These are phyloP conservation scores for Cataglyphis hispanica DNA, from an alignment of 1,140 invertebrate genomes.

Conservation along the genomic window DNA sequence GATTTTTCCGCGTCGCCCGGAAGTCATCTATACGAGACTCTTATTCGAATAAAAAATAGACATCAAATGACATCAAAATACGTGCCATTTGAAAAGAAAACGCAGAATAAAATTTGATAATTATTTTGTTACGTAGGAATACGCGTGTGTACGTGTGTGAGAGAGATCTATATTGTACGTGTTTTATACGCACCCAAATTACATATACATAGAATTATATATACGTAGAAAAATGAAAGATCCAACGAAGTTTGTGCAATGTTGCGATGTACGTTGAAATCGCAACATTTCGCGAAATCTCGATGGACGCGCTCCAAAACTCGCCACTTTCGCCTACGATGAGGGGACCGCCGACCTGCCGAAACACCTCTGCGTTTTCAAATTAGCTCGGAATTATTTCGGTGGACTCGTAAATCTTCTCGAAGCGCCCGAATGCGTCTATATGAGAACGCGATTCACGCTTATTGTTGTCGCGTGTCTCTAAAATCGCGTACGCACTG, in stretches of 20 bases:
- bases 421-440: neutral
- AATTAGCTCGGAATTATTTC: conserved; percentile 52
- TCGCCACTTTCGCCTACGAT: conserved; percentile 49
- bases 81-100: neutral
- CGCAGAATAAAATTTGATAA: neutral
- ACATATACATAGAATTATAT: no score
- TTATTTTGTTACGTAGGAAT: neutral
- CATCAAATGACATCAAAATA: neutral
- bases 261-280: neutral
- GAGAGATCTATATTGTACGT: no score
- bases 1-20: conserved; percentile 54
- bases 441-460: neutral
- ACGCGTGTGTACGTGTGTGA: no score
- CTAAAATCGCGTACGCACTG: no score
- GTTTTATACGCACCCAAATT: neutral
- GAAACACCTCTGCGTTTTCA: conserved; percentile 30
- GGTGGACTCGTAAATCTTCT: conserved; percentile 43
- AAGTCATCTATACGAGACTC: conserved; percentile 55
- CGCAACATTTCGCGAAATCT: conserved; percentile 52
- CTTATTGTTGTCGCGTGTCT: neutral
- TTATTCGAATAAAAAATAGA: no score
- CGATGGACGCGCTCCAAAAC: conserved; percentile 41
- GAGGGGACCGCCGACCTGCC: neutral
- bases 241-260: neutral
- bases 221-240: neutral